A percentile compares a stretch with the other conserved stretches of the same genome.
phyloP scores from a whole-genome alignment of 2,888 invertebrate species.

The Allacma fusca region DNA sequence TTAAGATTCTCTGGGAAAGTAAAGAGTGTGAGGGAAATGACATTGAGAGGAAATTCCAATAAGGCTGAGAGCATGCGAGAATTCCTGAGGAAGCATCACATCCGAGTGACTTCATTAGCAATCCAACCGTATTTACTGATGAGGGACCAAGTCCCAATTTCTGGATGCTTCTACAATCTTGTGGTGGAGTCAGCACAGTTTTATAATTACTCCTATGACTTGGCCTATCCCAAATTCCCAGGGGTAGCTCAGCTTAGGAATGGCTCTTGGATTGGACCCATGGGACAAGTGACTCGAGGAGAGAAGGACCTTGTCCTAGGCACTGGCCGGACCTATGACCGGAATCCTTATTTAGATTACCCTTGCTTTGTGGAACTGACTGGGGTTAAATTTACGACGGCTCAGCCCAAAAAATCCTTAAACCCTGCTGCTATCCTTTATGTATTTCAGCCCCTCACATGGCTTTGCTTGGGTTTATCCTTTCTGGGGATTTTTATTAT shows the following conservation, averaged over 20 bases:
- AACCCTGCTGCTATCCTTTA: not conserved
- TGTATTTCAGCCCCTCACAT: not conserved
- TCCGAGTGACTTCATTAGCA: not conserved
- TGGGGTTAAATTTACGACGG: constrained; percentile 11
- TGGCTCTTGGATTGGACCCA: constrained; percentile 22
- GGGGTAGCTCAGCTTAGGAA: constrained; percentile 17
- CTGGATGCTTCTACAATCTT: not conserved
- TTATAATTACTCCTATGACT: not conserved
- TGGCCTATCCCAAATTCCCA: not conserved
- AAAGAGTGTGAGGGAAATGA: too few species aligned
- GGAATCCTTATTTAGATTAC: constrained; percentile 19
- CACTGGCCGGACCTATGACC: not conserved
- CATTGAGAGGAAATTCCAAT: too few species aligned
- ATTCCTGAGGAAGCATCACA: not conserved
- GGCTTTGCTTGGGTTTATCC: not conserved
- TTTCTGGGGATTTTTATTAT: not conserved
- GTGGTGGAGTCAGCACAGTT: not conserved
- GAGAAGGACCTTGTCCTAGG: constrained; percentile 24
- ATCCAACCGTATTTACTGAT: not conserved
- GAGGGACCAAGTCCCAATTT: not conserved
- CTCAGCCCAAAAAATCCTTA: not conserved
- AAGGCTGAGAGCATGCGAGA: not conserved
- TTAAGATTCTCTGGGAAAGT: too few species aligned
- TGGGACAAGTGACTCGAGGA: not conserved
- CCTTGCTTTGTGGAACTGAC: not conserved